Base-by-base conservation (phyloP, 2,888 invertebrate genomes). In the Arrhopalites spinosus region DNA sequence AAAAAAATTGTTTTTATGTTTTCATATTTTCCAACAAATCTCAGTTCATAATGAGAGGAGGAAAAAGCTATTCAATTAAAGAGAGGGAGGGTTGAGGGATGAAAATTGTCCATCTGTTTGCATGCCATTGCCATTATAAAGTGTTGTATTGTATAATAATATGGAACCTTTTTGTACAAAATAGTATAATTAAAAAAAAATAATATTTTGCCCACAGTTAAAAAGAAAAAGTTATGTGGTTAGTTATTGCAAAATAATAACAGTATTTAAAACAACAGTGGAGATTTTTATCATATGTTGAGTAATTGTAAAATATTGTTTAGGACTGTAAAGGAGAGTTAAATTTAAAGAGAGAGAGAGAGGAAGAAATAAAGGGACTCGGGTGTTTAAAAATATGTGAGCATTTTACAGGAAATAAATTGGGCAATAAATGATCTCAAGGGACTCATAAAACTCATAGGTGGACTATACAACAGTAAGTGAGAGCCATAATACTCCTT, bases 361-460 rank as follows among this genome's bases (percentile, higher is more conserved):
- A 27, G 25, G 27, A 25, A 61, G 23, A 23, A 5, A 61, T 3
- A 20, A 61, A 36, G 20, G 36, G n/a, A 59, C 59, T 63, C 61
- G 29, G 47, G 43, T 72, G 47, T 25, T 72, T 29, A 2, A 43
- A 66, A 66, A 61, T 61, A 7, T 50, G n/a, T n/a, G 47, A 45
- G 66, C 2, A 45, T 61, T 36, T 25, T 45, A 63, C 23, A 5
- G 43, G 47, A 43, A 50, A 61, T 43, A 27, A 72, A 72, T 29
- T 72, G 36, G 72, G 72, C 72, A 45, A 30, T 72, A 63, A 72
- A 72, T 45, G 72, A n/a, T 8, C 61, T 20, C 61, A 1, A 15
- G 71, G 59, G 71, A 63, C 63, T 64, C 72, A 47, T 72, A 63
- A 72, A 72, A 61, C 43, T 71, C 17, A 36, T 63, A 27, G 63